Evolutionary conservation across 2,113 vertebrate species (phyloP), one percentile per base, ranked within the genome.

Genomic region (Seriola dumerili): DNA sequence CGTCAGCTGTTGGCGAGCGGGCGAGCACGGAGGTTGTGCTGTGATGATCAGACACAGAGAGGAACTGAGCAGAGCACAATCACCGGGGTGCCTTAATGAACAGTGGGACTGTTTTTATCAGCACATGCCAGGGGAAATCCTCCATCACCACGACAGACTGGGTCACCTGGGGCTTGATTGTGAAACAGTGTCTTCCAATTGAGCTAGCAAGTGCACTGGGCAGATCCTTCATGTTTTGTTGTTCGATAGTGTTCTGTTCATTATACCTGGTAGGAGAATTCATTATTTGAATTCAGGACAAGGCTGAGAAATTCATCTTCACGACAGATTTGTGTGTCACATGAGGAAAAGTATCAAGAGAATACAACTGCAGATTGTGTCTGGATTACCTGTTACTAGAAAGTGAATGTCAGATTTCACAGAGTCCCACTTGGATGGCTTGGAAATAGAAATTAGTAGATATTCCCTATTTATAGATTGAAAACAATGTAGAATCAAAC

Each of bases 91-190:
- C 54, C 70, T 48, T 73, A 78, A 85, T 82, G 83, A 91, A 81
- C 78, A 32, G 74, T 46, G 66, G 78, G 78, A 54, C 77, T 81
- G 68, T 73, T 86, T 79, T 90, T 74, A 85, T 87, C 79, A 73
- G 61, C 50, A 29, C 52, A 77, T 46, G 75, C 21, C 59, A 57
- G 54, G 59, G 82, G 58, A 84, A 82, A 87, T 89, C 67, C 62
- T 92, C 78, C 84, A 88, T 91, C 84, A 88, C 69, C 29, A 34
- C 23, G n/a, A 88, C 84, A 87, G 55, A 78, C 76, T 55, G 11
- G 21, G 70, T 42, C 40, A 85, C 75, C 64, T 42, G 68, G 73
- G 63, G 29, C 59, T 62, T 21, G 40, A 82, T 40, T 74, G 65
- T 75, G 42, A 75, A 71, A 61, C 0, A 1, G 16, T 79, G 70